A percentile compares a stretch with the other conserved stretches of the same genome.
phyloP scores from a whole-genome alignment of 2,888 invertebrate genomes.

The Pyralis farinalis region DNA sequence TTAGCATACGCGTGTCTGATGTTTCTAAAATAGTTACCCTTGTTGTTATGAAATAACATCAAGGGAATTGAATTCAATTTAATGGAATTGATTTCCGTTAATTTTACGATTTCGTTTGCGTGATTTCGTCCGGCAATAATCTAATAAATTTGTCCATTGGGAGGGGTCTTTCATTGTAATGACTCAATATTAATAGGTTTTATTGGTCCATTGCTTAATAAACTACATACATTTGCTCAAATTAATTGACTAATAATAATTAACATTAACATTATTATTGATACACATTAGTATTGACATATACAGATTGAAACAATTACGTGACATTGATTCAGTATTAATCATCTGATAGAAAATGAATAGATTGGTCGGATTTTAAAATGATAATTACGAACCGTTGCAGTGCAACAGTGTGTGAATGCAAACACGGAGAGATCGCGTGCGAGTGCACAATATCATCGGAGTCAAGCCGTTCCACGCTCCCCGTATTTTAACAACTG shows the following conservation, averaged over 20 bases:
- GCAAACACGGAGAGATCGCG: conserved; percentile 60
- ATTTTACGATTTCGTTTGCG: conserved; percentile 79
- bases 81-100: conserved; percentile 70
- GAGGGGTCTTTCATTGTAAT: conserved; percentile 54
- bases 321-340: too few species aligned
- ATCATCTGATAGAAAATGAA: not conserved
- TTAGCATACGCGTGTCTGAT: conserved; percentile 12
- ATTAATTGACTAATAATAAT: conserved; percentile 17
- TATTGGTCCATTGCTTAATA: conserved; percentile 43
- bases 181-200: conserved; percentile 64
- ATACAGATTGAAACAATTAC: too few species aligned
- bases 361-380: not conserved
- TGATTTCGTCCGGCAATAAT: conserved; percentile 76
- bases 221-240: conserved; percentile 17
- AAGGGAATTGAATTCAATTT: conserved; percentile 71
- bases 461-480: conserved; percentile 63
- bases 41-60: conserved; percentile 41
- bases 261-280: too few species aligned
- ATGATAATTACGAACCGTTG: conserved; percentile 28
- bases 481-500: conserved; percentile 82
- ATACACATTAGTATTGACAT: too few species aligned
- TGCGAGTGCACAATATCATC: conserved; percentile 66
- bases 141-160: conserved; percentile 72
- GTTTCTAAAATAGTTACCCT: conserved; percentile 17
- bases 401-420: conserved; percentile 37